These are phyloP conservation scores for Gymnocypris eckloni DNA, from an alignment of 2,797 vertebrate genomes.

Conservation along the genomic window DNA sequence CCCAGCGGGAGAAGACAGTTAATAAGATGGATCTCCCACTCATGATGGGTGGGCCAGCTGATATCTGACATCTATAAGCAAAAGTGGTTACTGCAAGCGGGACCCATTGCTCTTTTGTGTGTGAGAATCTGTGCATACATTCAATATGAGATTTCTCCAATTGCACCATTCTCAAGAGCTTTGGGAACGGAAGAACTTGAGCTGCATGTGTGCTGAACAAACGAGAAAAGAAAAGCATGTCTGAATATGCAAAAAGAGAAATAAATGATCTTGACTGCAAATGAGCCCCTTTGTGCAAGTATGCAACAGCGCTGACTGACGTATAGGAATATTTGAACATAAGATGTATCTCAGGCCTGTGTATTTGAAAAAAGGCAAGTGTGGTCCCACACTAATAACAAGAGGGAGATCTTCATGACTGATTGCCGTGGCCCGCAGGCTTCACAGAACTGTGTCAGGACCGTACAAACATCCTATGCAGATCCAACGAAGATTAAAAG, in stretches of 20 bases:
- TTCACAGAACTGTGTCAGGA: conserved; percentile 29
- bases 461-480: conserved; percentile 16
- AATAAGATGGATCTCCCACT: conserved; percentile 17
- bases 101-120: not conserved
- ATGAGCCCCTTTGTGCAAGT: conserved; percentile 15
- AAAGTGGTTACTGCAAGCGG: not conserved
- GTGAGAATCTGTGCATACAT: not conserved
- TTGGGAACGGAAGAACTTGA: not conserved
- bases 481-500: conserved; percentile 16
- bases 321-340: conserved; percentile 35
- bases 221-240: not conserved
- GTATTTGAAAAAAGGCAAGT: conserved; percentile 27
- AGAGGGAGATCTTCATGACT: conserved; percentile 31
- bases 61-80: not conserved
- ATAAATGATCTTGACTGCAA: not conserved
- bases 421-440: conserved; percentile 24
- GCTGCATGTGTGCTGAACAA: not conserved
- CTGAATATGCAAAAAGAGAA: conserved; percentile 3
- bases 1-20: conserved; percentile 14
- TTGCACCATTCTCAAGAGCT: not conserved
- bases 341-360: conserved; percentile 20
- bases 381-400: conserved; percentile 39
- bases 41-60: not conserved
- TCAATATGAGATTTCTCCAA: not conserved
- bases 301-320: not conserved